These are phyloP conservation scores for Calosoma granatense DNA, from an alignment of 1,140 invertebrate species.

Conservation along the genomic window DNA sequence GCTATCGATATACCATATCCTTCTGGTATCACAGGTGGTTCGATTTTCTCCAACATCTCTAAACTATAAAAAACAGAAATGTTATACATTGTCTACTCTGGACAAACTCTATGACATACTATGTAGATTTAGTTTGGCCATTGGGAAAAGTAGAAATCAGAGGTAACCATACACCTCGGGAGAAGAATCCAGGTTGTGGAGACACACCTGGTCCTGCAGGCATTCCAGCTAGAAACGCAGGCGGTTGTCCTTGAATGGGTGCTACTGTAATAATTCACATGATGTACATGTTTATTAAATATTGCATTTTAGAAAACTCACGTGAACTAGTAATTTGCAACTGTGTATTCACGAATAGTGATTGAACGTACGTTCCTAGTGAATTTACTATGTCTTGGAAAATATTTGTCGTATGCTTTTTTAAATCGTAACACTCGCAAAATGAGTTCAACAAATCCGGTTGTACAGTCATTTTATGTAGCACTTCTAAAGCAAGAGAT, in stretches of 20 bases:
- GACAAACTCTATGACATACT: constrained; percentile 54
- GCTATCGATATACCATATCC: constrained; percentile 93
- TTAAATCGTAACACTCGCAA: constrained; percentile 89
- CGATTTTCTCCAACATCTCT: constrained; percentile 90
- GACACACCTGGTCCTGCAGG: constrained; percentile 66
- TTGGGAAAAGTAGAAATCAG: constrained; percentile 74
- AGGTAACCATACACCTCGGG: constrained; percentile 84
- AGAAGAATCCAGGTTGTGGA: constrained; percentile 86
- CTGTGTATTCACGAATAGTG: constrained; percentile 67
- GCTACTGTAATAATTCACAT: constrained; percentile 8
- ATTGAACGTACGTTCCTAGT: constrained; percentile 90
- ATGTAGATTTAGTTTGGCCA: constrained; percentile 74
- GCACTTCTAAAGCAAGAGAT: constrained; percentile 86
- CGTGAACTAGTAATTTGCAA: constrained; percentile 37
- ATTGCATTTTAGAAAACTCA: constrained; percentile 26
- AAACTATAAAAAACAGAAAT: constrained; percentile 49
- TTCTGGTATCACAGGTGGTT: constrained; percentile 85
- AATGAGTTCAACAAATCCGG: constrained; percentile 81
- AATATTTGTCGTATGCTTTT: constrained; percentile 85
- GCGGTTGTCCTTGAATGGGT: constrained; percentile 48
- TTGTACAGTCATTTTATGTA: constrained; percentile 88
- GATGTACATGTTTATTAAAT: neutral
- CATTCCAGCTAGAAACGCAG: constrained; percentile 49
- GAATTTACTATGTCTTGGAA: constrained; percentile 94
- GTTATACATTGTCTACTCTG: constrained; percentile 4